Evolutionary conservation across 2,113 vertebrate species (phyloP).

Genomic region (Atrichornis clamosus): DNA sequence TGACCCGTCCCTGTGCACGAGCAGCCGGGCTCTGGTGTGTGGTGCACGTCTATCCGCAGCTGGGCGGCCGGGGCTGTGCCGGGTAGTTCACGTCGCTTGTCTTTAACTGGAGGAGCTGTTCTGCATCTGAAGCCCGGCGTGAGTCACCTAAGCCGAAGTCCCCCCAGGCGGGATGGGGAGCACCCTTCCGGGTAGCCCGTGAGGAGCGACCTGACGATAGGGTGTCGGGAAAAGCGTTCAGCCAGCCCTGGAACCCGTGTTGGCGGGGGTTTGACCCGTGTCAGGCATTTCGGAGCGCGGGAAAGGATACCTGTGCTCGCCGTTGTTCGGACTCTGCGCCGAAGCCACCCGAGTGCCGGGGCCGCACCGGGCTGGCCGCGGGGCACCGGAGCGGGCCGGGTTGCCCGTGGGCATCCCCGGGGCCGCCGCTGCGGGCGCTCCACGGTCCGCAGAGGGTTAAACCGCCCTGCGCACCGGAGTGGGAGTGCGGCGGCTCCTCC

Average conservation of each 20-base stretch:
- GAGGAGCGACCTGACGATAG: neutral
- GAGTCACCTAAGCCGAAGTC: no score
- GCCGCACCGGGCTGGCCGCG: neutral
- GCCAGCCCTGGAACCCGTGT: fast-evolving
- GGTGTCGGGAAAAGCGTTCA: fast-evolving
- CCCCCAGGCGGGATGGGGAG: neutral
- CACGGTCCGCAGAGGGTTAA: neutral
- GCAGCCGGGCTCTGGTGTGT: fast-evolving
- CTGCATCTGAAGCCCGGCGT: neutral
- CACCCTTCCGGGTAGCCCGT: neutral
- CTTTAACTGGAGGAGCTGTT: neutral
- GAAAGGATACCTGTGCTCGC: neutral
- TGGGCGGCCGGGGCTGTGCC: neutral
- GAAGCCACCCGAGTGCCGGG: neutral
- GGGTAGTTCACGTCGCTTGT: neutral
- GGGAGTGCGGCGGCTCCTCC: conserved; percentile 40
- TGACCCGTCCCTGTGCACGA: neutral
- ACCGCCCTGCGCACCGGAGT: neutral
- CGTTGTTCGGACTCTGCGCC: neutral
- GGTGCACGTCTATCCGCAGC: neutral
- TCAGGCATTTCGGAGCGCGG: neutral
- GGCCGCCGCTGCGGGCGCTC: neutral
- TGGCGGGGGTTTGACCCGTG: neutral
- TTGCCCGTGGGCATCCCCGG: no score
- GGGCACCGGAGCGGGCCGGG: neutral